Evolutionary conservation across 2,888 invertebrate genomes (phyloP).

Genomic region (Netelia melanura): DNA sequence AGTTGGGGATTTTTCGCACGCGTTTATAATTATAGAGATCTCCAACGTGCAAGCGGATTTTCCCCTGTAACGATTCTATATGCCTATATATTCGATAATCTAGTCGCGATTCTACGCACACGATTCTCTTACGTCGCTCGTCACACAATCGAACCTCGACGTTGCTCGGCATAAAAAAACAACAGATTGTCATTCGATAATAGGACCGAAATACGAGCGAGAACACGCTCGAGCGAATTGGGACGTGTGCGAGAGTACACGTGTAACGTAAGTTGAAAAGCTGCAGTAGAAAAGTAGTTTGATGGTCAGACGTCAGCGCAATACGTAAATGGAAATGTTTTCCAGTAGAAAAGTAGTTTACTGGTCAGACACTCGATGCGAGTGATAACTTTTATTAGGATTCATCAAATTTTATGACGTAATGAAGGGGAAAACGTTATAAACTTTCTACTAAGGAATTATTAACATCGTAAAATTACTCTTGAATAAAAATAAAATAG

Average conservation of each 20-base stretch:
- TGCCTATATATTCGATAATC: not conserved
- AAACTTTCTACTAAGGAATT: too few species aligned
- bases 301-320: conserved; percentile 8
- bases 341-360: too few species aligned
- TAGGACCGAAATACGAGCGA: not conserved
- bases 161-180: not conserved
- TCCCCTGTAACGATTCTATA: not conserved
- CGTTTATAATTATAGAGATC: conserved; percentile 31
- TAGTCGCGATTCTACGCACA: not conserved
- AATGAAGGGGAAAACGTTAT: too few species aligned
- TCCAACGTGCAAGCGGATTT: conserved; percentile 28
- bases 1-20: conserved; percentile 39
- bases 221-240: conserved; percentile 10
- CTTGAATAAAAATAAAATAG: too few species aligned
- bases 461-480: too few species aligned
- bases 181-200: not conserved
- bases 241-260: not conserved
- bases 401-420: too few species aligned
- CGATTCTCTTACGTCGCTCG: too few species aligned
- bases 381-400: too few species aligned
- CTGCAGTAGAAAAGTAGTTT: conserved; percentile 7
- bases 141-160: too few species aligned
- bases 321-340: too few species aligned
- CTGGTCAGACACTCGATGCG: too few species aligned
- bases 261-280: not conserved